phyloP scores from a whole-genome alignment of 1,140 invertebrate genomes.

The Drosophila tsacasi region DNA sequence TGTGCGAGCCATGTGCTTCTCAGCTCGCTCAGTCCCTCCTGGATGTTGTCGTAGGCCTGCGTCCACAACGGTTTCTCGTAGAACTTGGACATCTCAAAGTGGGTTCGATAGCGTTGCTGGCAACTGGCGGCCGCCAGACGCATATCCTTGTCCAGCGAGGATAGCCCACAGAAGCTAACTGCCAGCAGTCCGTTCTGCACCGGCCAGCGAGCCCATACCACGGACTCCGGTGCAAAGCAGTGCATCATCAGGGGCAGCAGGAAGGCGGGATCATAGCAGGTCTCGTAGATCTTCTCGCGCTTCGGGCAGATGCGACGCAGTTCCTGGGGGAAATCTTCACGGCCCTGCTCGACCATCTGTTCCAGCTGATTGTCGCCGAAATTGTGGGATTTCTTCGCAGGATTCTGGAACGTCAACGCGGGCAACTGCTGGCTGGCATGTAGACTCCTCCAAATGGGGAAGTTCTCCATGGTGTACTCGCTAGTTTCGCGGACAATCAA shows the following conservation, averaged over 20 bases:
- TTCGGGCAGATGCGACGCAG: conserved; percentile 71
- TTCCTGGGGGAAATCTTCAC: conserved; percentile 38
- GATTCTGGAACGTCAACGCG: conserved; percentile 56
- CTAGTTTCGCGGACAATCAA: conserved; percentile 88
- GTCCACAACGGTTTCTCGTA: conserved; percentile 85
- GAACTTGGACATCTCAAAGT: conserved; percentile 84
- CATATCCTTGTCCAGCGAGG: conserved; percentile 87
- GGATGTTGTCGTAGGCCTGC: conserved; percentile 85
- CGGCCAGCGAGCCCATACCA: conserved; percentile 88
- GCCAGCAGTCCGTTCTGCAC: conserved; percentile 88
- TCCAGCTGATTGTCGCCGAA: conserved; percentile 75
- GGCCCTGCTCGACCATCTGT: conserved; percentile 60
- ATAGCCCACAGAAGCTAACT: conserved; percentile 87
- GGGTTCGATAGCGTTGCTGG: conserved; percentile 87
- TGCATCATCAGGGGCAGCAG: conserved; percentile 89
- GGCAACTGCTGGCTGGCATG: conserved; percentile 73
- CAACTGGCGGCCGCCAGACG: conserved; percentile 88
- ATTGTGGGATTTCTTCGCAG: conserved; percentile 17
- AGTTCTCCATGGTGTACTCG: conserved; percentile 89
- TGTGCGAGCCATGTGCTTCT: conserved; percentile 74
- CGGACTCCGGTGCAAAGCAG: conserved; percentile 86
- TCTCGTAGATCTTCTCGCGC: conserved; percentile 65
- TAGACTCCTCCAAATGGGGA: conserved; percentile 86
- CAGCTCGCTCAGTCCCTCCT: conserved; percentile 85
- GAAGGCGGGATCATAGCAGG: conserved; percentile 90